Evolutionary conservation across 2,888 invertebrate genomes (phyloP).

Genomic region (Tetramorium bicarinatum): DNA sequence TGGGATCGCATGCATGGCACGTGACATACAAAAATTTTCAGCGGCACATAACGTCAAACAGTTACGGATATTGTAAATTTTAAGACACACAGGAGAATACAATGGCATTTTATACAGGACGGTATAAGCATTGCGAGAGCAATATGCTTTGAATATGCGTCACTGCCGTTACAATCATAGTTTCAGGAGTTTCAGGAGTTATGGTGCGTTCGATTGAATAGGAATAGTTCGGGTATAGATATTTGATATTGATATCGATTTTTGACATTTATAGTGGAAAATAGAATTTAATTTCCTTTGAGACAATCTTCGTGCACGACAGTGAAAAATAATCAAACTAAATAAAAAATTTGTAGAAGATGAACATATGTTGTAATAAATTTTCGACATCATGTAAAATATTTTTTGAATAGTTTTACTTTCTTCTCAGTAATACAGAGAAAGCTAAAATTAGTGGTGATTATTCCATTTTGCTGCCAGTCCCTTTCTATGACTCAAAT

Average conservation of each 20-base stretch:
- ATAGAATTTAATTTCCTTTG: neutral
- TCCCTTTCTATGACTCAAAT: neutral
- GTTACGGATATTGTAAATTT: constrained; percentile 41
- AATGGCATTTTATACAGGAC: neutral
- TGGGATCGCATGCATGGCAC: constrained; percentile 29
- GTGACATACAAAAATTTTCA: constrained; percentile 47
- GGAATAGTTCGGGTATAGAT: constrained; percentile 11
- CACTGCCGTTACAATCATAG: neutral
- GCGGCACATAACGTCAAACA: constrained; percentile 2
- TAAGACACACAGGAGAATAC: constrained; percentile 35
- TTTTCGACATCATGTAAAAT: neutral
- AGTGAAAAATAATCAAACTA: constrained; percentile 3
- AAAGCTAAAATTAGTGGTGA: neutral
- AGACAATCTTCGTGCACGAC: neutral
- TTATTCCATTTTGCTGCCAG: neutral
- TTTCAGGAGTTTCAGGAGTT: constrained; percentile 19
- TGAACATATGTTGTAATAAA: neutral
- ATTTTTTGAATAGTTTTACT: neutral
- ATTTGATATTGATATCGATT: constrained; percentile 28
- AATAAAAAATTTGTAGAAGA: neutral
- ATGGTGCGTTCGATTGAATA: constrained; percentile 17
- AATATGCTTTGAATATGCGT: constrained; percentile 13
- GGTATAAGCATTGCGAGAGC: neutral
- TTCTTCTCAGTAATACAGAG: neutral
- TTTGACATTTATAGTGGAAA: constrained; percentile 13